These are phyloP conservation scores for Crypturellus tataupa DNA, from an alignment of 2,797 vertebrate species.

Conservation along the genomic window DNA sequence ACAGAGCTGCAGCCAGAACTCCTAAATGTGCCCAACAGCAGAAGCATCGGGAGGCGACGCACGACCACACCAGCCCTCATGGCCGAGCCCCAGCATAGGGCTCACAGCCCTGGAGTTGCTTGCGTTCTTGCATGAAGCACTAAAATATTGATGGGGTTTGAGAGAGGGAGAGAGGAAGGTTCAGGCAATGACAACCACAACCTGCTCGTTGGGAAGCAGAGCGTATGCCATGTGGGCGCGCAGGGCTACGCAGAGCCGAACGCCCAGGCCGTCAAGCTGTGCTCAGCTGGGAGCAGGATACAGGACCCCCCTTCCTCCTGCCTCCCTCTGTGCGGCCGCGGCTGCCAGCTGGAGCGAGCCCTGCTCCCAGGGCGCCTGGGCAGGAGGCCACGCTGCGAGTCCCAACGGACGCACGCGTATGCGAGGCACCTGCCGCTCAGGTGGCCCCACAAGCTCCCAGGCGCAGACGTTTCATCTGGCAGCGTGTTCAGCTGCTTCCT, in stretches of 20 bases:
- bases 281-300: neutral
- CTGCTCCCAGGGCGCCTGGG: neutral
- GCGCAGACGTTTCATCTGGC: neutral
- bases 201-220: neutral
- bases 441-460: neutral
- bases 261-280: neutral
- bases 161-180: neutral
- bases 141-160: neutral
- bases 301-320: neutral
- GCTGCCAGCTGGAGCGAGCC: constrained; percentile 30
- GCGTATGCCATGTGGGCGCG: accelerated
- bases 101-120: neutral
- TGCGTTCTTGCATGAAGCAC: neutral
- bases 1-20: neutral
- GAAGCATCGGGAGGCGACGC: neutral
- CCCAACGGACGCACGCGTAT: neutral
- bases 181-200: too few relatives aligned
- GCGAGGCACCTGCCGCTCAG: constrained; percentile 32
- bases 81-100: neutral
- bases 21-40: neutral
- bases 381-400: neutral
- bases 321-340: neutral
- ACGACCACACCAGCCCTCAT: too few relatives aligned
- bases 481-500: neutral
- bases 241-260: accelerated